These are phyloP conservation scores for Macrosiphum euphorbiae DNA, from an alignment of 2,888 invertebrate genomes.

Conservation along the genomic window DNA sequence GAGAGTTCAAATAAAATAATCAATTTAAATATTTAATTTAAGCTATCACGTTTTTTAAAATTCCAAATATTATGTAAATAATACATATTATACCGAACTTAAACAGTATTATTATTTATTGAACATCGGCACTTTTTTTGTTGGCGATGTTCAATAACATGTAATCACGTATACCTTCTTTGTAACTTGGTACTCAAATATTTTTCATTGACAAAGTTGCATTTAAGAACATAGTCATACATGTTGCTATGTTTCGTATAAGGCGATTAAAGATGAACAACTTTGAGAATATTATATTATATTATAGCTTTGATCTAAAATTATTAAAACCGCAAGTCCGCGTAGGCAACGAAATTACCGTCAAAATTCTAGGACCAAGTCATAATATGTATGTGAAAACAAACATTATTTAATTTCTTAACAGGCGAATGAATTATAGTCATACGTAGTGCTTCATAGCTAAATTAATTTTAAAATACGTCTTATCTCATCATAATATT, in stretches of 20 bases:
- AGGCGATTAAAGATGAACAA: neutral
- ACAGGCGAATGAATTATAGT: neutral
- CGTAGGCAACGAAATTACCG: neutral
- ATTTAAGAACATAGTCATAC: neutral
- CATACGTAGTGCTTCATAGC: neutral
- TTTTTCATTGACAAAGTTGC: neutral
- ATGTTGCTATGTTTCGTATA: neutral
- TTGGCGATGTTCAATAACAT: too few species aligned
- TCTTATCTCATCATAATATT: neutral
- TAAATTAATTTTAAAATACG: slow-evolving; percentile 1
- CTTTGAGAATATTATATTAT: neutral
- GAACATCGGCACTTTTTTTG: neutral
- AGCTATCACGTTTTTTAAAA: neutral
- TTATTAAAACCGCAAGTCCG: neutral
- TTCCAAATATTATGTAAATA: neutral
- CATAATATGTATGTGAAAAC: neutral
- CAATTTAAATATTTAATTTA: neutral
- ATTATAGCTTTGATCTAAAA: neutral
- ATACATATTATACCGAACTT: neutral
- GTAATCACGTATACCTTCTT: neutral
- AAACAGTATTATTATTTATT: neutral
- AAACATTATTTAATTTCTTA: neutral
- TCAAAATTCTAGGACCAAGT: neutral
- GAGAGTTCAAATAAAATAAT: neutral
- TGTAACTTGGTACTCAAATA: neutral